Percentiles rank a stretch among this genome's conserved stretches.
These are phyloP conservation scores for Muschampia plurimacula DNA, from an alignment of 2,888 invertebrate species.

Conservation along the genomic window DNA sequence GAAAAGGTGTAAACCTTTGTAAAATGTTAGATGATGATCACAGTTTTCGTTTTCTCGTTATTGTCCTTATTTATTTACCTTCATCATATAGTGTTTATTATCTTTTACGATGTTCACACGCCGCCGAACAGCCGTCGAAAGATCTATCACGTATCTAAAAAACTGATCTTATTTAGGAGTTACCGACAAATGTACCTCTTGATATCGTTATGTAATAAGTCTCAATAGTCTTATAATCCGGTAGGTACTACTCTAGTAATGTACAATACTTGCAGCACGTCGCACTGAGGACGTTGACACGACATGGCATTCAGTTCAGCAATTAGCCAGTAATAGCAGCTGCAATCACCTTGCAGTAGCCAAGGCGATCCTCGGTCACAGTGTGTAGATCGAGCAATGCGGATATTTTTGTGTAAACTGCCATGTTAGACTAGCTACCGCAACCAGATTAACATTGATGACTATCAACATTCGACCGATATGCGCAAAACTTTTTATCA, in stretches of 20 bases:
- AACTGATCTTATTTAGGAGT: background rate
- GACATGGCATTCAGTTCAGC: slow-evolving; percentile 43
- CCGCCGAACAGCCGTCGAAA: no score
- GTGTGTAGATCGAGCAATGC: slow-evolving; percentile 21
- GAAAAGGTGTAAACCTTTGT: no score
- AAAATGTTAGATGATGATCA: no score
- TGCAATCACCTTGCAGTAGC: slow-evolving; percentile 44
- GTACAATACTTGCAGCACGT: slow-evolving; percentile 22
- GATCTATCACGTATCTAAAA: background rate
- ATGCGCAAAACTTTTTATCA: background rate
- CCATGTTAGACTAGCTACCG: background rate
- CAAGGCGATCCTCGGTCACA: slow-evolving; percentile 45
- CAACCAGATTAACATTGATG: slow-evolving; percentile 2
- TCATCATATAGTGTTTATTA: no score
- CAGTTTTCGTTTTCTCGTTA: no score
- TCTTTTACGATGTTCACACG: no score
- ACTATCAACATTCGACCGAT: background rate
- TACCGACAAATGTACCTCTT: background rate
- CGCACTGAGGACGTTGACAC: slow-evolving; percentile 46
- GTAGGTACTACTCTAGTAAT: background rate
- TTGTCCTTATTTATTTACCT: no score
- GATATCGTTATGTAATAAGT: background rate
- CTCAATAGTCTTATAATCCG: background rate
- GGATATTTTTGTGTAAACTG: slow-evolving; percentile 39
- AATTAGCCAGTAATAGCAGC: slow-evolving; percentile 42